Evolutionary conservation across 2,797 vertebrate genomes (phyloP).

Genomic region (Pseudochromis fuscus): DNA sequence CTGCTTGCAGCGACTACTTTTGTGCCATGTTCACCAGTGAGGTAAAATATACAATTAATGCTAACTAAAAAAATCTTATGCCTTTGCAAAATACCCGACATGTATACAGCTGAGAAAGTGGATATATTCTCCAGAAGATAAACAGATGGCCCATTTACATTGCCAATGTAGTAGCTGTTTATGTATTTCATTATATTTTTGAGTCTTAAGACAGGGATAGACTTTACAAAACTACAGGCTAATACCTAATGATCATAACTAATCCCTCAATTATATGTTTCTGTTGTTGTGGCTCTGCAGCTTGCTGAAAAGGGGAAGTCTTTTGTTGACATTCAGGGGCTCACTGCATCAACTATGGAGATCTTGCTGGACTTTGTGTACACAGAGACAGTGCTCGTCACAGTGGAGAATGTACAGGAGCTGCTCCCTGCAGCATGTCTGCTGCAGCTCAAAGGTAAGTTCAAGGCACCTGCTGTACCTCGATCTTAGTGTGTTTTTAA

Average conservation of each 20-base stretch:
- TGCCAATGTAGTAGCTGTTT: neutral
- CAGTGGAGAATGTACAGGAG: conserved; percentile 98
- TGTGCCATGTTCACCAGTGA: conserved; percentile 99
- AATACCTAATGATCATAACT: neutral
- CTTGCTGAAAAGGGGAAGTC: conserved; percentile 98
- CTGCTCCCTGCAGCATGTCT: conserved; percentile 96
- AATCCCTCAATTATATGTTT: conserved; percentile 16
- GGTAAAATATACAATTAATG: conserved; percentile 81
- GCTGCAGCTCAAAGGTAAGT: conserved; percentile 96
- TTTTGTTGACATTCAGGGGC: conserved; percentile 97
- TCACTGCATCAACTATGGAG: conserved; percentile 97
- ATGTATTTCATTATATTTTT: neutral
- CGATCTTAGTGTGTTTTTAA: conserved; percentile 2
- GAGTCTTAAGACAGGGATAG: neutral
- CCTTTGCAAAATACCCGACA: too few relatives aligned
- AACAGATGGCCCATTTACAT: neutral
- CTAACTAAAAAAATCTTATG: neutral
- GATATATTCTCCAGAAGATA: neutral
- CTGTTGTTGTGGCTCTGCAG: conserved; percentile 75
- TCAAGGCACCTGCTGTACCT: neutral
- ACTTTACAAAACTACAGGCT: conserved; percentile 3
- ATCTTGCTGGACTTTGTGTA: conserved; percentile 98
- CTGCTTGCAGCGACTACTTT: conserved; percentile 98
- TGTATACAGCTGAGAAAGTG: too few relatives aligned
- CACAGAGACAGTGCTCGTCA: conserved; percentile 97